These are phyloP conservation scores for Thalassaphorura encarpata DNA, from an alignment of 1,140 invertebrate species.

Conservation along the genomic window DNA sequence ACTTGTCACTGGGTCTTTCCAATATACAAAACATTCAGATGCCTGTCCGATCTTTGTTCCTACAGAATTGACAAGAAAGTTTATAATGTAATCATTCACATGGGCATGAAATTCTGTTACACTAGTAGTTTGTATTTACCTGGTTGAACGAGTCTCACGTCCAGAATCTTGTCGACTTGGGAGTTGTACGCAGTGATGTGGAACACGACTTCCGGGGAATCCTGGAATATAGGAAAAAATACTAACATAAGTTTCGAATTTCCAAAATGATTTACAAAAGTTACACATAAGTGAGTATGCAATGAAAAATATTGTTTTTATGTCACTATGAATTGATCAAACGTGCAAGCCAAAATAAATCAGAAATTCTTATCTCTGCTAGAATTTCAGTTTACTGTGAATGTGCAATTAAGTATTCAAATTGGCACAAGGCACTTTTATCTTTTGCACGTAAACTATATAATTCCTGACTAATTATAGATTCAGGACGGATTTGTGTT, in stretches of 20 bases:
- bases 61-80: constrained; percentile 37
- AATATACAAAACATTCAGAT: constrained; percentile 96
- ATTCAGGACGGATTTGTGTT: no score
- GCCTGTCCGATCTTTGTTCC: constrained; percentile 93
- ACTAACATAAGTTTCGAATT: background rate
- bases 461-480: no score
- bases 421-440: no score
- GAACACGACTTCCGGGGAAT: constrained; percentile 90
- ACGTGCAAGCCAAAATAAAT: no score
- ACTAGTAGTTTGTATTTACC: constrained; percentile 55
- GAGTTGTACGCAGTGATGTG: constrained; percentile 98
- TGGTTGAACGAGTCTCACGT: constrained; percentile 90
- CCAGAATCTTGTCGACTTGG: constrained; percentile 95
- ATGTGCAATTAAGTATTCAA: no score
- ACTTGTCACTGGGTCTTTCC: constrained; percentile 92
- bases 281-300: background rate
- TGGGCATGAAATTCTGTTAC: background rate
- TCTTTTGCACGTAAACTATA: no score
- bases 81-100: background rate
- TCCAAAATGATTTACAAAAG: background rate
- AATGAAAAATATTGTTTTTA: no score
- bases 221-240: constrained; percentile 36
- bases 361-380: no score
- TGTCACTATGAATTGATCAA: no score
- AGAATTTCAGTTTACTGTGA: no score